Evolutionary conservation across 2,113 vertebrate species (phyloP).

Genomic region (Enhydra lutris): DNA sequence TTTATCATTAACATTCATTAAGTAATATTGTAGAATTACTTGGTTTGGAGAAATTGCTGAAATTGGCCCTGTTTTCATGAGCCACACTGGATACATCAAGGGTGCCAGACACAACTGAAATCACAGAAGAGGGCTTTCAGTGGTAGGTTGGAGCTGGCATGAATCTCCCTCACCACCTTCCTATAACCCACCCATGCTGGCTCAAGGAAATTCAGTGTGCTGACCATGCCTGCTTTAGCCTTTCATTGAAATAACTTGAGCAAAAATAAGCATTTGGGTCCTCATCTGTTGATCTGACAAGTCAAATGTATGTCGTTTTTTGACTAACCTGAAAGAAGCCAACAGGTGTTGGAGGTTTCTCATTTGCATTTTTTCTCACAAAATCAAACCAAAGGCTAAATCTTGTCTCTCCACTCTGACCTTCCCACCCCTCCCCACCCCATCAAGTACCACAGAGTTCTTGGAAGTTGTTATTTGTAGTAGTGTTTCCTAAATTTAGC

Average conservation of each 20-base stretch:
- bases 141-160: conserved; percentile 57
- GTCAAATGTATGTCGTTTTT: conserved; percentile 84
- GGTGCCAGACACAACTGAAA: conserved; percentile 74
- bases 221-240: conserved; percentile 72
- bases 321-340: conserved; percentile 89
- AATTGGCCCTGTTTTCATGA: conserved; percentile 73
- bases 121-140: conserved; percentile 69
- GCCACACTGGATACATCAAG: conserved; percentile 62
- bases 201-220: conserved; percentile 70
- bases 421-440: conserved; percentile 17
- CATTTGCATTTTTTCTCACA: conserved; percentile 93
- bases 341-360: conserved; percentile 84
- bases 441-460: conserved; percentile 81
- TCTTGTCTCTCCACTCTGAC: conserved; percentile 61
- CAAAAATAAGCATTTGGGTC: conserved; percentile 80
- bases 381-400: conserved; percentile 83
- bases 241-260: conserved; percentile 79
- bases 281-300: conserved; percentile 81
- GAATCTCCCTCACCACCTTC: conserved; percentile 67
- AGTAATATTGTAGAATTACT: not conserved
- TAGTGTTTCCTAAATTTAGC: conserved; percentile 82
- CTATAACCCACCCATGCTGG: conserved; percentile 54
- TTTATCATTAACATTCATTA: not conserved
- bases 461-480: conserved; percentile 89
- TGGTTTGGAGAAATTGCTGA: conserved; percentile 3